Evolutionary conservation across 2,888 invertebrate genomes (phyloP).

Genomic region (Heliconius sara): DNA sequence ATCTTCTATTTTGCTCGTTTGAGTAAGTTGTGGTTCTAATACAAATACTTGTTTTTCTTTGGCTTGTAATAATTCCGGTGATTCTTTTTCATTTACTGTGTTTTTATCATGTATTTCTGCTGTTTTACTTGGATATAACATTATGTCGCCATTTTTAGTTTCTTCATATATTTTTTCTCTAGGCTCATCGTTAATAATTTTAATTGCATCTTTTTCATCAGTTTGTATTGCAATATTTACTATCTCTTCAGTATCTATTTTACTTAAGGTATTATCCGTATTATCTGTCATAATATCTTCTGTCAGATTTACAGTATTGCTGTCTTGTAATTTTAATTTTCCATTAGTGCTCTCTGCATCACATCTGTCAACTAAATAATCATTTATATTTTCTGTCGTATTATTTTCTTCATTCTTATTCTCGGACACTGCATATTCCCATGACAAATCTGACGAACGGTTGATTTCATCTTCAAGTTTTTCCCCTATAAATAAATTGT

Average conservation of each 20-base stretch:
- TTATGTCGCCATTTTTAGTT: not conserved
- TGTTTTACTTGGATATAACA: not conserved
- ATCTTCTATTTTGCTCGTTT: not conserved
- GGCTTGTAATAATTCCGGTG: not conserved
- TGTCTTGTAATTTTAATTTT: not conserved
- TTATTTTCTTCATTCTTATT: slow-evolving; percentile 5
- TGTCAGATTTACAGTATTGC: not conserved
- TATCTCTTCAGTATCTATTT: not conserved
- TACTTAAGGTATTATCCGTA: not conserved
- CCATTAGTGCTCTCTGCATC: not conserved
- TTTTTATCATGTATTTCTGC: not conserved
- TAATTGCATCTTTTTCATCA: not conserved
- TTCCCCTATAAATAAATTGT: not conserved
- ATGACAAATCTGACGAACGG: not conserved
- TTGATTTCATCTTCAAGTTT: not conserved
- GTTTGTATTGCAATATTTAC: not conserved
- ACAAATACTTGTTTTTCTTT: not conserved
- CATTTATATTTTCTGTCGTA: slow-evolving; percentile 34
- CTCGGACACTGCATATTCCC: not conserved
- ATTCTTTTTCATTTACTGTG: not conserved
- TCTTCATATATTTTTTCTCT: not conserved
- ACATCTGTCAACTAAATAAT: not conserved
- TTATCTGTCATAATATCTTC: not conserved
- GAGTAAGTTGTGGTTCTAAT: not conserved
- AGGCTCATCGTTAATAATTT: not conserved